These are phyloP conservation scores for Monopis laevigella DNA, from an alignment of 2,888 invertebrate genomes.

Conservation along the genomic window DNA sequence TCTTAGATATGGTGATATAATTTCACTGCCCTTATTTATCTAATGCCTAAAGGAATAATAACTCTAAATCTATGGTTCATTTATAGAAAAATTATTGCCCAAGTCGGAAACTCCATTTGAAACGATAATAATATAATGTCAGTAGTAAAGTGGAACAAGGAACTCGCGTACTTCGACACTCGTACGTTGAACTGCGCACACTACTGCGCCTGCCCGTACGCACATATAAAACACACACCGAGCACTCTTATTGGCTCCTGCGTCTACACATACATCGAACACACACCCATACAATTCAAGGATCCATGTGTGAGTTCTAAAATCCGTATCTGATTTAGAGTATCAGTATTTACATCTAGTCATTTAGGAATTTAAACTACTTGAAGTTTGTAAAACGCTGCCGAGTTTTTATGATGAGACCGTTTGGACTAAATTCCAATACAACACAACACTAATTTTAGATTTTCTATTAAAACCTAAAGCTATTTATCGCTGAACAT, in stretches of 20 bases:
- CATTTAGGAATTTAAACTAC: too few relatives aligned
- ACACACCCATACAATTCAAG: constrained; percentile 8
- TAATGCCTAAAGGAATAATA: constrained; percentile 9
- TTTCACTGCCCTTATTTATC: too few relatives aligned
- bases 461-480: too few relatives aligned
- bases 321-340: constrained; percentile 4
- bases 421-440: too few relatives aligned
- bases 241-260: constrained; percentile 3
- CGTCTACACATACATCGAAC: not conserved
- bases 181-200: constrained; percentile 59
- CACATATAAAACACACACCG: not conserved
- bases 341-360: not conserved
- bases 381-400: too few relatives aligned
- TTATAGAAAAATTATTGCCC: constrained; percentile 21
- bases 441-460: too few relatives aligned
- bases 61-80: constrained; percentile 9
- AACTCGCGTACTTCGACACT: constrained; percentile 61
- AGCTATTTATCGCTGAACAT: too few relatives aligned
- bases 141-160: constrained; percentile 66
- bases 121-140: constrained; percentile 63
- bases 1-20: too few relatives aligned
- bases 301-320: constrained; percentile 1
- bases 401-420: too few relatives aligned
- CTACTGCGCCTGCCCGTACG: constrained; percentile 27
- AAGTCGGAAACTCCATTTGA: constrained; percentile 50